Conservation (phyloP, 2,888 invertebrate species). For the Ophion costatus region DNA sequence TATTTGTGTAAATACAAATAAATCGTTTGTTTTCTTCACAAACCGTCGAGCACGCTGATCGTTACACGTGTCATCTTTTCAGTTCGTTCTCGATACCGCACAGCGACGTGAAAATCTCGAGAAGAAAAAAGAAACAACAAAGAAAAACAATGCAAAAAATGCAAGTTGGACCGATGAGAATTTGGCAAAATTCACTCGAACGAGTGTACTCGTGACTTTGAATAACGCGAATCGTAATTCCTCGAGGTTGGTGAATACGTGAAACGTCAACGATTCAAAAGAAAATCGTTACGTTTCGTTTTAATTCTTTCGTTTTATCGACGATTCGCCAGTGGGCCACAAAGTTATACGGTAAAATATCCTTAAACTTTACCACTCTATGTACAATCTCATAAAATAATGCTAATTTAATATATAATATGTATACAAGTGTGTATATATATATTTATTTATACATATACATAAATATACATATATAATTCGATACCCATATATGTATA, state of each 20-base stretch:
- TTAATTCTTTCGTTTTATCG: slow-evolving; percentile 21
- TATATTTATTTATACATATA: slow-evolving; percentile 58
- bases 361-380: slow-evolving; percentile 77
- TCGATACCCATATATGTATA: not conserved
- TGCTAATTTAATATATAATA: slow-evolving; percentile 76
- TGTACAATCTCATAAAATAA: slow-evolving; percentile 82
- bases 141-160: slow-evolving; percentile 36
- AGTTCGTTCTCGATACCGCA: not conserved
- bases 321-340: slow-evolving; percentile 70
- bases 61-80: not conserved
- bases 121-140: slow-evolving; percentile 9
- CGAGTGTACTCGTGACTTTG: slow-evolving; percentile 37
- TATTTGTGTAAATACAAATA: slow-evolving; percentile 32
- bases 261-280: not conserved
- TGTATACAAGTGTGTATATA: slow-evolving; percentile 33
- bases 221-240: not conserved
- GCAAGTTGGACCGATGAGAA: slow-evolving; percentile 71
- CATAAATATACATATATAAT: slow-evolving; percentile 39
- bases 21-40: not conserved
- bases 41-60: slow-evolving; percentile 10
- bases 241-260: not conserved
- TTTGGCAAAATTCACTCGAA: slow-evolving; percentile 68
- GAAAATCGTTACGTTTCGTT: slow-evolving; percentile 33
- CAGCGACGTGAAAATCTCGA: not conserved
- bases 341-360: slow-evolving; percentile 77